phyloP scores from a whole-genome alignment of 1,140 invertebrate genomes.

The Nylanderia fulva region DNA sequence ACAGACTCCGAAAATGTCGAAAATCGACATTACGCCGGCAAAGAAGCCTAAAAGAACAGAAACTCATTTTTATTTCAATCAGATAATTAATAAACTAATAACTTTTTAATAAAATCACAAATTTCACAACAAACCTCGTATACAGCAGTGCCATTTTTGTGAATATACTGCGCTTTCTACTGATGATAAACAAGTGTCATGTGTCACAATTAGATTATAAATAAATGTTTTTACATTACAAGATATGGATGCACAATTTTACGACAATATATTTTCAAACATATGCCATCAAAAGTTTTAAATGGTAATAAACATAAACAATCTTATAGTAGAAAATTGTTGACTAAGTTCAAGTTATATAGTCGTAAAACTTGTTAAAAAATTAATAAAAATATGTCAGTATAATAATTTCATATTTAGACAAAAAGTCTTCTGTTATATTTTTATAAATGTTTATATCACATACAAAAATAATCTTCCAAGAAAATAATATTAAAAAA shows the following conservation, averaged over 20 bases:
- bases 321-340: conserved; percentile 1
- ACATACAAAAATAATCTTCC: neutral
- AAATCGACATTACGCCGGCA: conserved; percentile 42
- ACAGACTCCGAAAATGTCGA: conserved; percentile 42
- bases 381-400: neutral
- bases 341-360: neutral
- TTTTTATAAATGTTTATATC: neutral
- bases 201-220: too few species aligned
- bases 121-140: too few species aligned
- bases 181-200: too few species aligned
- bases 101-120: too few species aligned
- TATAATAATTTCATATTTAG: neutral
- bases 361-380: neutral
- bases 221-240: too few species aligned
- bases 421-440: neutral
- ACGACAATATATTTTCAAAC: neutral
- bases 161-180: neutral
- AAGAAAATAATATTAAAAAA: too few species aligned
- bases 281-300: neutral
- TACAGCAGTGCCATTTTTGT: too few species aligned
- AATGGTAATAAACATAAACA: too few species aligned
- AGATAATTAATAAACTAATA: neutral
- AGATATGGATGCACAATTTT: neutral
- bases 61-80: neutral
- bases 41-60: neutral